Conservation (phyloP, 2,797 vertebrate genomes). For the Hozukius guyotensis region DNA sequence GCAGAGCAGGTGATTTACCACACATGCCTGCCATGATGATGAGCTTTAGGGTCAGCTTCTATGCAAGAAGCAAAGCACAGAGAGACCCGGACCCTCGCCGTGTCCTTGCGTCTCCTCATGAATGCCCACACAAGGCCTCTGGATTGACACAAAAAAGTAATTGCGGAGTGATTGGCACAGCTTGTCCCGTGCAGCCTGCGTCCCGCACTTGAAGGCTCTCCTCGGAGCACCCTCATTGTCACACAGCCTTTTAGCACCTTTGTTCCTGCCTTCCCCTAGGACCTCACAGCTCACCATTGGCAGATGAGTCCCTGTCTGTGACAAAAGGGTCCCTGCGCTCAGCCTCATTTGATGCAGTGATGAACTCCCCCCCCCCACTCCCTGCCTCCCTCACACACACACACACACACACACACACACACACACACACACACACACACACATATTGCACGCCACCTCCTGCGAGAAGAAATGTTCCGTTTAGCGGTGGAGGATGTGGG, state of each 20-base stretch:
- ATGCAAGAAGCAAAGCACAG: slow-evolving; percentile 27
- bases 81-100: slow-evolving; percentile 21
- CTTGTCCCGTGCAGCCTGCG: slow-evolving; percentile 75
- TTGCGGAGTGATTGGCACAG: slow-evolving; percentile 85
- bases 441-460: slow-evolving; percentile 64
- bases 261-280: slow-evolving; percentile 88
- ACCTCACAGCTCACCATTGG: slow-evolving; percentile 89
- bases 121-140: slow-evolving; percentile 73
- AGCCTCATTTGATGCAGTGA: slow-evolving; percentile 82
- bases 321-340: slow-evolving; percentile 91
- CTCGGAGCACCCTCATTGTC: slow-evolving; percentile 87
- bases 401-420: not conserved
- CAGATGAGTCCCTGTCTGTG: slow-evolving; percentile 87
- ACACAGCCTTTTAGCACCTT: slow-evolving; percentile 97
- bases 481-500: slow-evolving; percentile 71
- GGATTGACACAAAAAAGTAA: slow-evolving; percentile 77
- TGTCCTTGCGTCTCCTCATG: slow-evolving; percentile 67
- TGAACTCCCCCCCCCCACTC: slow-evolving; percentile 66
- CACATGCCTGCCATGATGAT: slow-evolving; percentile 11
- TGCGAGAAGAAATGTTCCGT: slow-evolving; percentile 71
- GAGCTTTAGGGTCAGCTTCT: slow-evolving; percentile 44
- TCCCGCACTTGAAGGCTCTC: slow-evolving; percentile 79
- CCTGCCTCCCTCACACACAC: not conserved
- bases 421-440: slow-evolving; percentile 23
- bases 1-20: slow-evolving; percentile 45